These are phyloP conservation scores for Nyctibius grandis DNA, from an alignment of 2,797 vertebrate genomes.

Conservation along the genomic window DNA sequence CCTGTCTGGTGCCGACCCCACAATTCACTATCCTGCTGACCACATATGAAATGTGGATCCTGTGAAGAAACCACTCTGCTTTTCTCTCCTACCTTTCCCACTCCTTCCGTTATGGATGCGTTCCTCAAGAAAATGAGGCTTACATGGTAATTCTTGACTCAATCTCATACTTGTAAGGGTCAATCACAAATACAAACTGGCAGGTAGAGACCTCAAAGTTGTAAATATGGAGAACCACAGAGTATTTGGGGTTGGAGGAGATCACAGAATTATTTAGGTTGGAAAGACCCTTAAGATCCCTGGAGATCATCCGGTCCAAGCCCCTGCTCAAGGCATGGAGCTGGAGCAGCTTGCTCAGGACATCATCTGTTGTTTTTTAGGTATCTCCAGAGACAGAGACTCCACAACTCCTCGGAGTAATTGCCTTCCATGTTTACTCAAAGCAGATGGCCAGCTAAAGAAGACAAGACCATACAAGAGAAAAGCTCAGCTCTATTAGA, in stretches of 20 bases:
- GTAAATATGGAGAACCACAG: background rate
- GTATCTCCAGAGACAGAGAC: background rate
- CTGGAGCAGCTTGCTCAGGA: background rate
- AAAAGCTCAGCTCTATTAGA: background rate
- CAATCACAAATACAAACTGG: background rate
- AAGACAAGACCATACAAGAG: background rate
- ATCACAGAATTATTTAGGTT: background rate
- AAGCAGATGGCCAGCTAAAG: background rate
- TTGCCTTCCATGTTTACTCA: background rate
- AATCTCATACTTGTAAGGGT: background rate
- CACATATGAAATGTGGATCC: fast-evolving
- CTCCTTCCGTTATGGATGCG: background rate
- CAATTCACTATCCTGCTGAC: background rate
- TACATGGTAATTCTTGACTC: background rate
- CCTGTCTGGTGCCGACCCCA: background rate
- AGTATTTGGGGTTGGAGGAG: background rate
- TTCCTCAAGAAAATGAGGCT: background rate
- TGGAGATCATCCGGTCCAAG: background rate
- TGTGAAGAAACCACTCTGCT: fast-evolving
- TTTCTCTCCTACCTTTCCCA: background rate
- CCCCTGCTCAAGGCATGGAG: background rate
- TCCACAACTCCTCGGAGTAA: background rate
- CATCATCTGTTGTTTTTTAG: background rate
- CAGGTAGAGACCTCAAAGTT: background rate
- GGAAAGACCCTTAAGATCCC: background rate